Evolutionary conservation across 2,797 vertebrate genomes (phyloP).

Genomic region (Myotis planiceps): DNA sequence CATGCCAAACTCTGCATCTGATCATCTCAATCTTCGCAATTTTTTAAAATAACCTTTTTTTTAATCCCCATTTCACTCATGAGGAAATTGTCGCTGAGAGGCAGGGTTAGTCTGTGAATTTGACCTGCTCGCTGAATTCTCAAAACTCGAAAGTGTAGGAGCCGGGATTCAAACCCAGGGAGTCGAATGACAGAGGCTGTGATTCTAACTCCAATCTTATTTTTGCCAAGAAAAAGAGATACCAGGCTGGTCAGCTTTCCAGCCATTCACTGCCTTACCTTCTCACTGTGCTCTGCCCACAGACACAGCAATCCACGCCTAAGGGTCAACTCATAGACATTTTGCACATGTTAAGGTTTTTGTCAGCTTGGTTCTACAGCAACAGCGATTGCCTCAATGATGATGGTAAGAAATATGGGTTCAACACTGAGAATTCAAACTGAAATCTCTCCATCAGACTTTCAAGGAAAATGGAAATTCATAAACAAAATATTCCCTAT

Average conservation of each 20-base stretch:
- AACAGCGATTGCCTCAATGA: background rate
- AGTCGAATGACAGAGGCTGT: background rate
- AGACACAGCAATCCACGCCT: background rate
- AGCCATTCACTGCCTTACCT: background rate
- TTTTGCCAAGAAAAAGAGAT: background rate
- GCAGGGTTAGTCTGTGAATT: background rate
- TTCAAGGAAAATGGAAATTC: background rate
- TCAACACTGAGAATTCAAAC: background rate
- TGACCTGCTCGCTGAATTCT: background rate
- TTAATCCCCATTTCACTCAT: background rate
- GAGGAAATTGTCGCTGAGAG: background rate
- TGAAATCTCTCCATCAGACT: background rate
- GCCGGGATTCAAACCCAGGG: background rate
- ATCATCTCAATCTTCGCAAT: background rate
- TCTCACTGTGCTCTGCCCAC: accelerated
- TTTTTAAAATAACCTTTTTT: background rate
- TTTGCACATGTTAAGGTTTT: background rate
- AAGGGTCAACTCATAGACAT: background rate
- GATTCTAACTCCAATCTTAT: background rate
- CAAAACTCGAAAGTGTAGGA: background rate
- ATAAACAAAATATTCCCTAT: background rate
- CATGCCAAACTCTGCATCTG: background rate
- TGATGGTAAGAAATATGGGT: background rate
- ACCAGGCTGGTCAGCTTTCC: background rate
- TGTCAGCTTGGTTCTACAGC: background rate